Evolutionary conservation across 2,113 vertebrate genomes (phyloP), one percentile per base, ranked within the genome.

Genomic region (Condylura cristata): DNA sequence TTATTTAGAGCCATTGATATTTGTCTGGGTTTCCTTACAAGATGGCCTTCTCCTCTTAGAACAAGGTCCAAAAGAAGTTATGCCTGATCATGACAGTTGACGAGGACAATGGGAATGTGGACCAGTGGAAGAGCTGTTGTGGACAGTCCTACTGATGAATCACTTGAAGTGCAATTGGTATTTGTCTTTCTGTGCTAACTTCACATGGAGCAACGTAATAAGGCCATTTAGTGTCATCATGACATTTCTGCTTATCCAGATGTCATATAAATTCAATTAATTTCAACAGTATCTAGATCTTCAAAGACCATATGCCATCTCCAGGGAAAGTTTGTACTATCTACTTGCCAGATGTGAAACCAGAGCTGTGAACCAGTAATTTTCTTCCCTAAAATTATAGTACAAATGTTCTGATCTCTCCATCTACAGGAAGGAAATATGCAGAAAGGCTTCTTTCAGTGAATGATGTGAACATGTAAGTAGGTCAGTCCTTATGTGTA

Each of bases 261-360:
- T 96, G 89, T 93, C 85, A 74, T 53, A 72, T 60, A 94, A 94
- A 94, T 96, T 85, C 66, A 95, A 94, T 96, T 97, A 89, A 89
- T 89, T 87, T 87, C 34, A 86, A 86, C 65, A 72, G 48, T 81
- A 53, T 75, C 46, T 75, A 65, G 34, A 44, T 90, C 91, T 95
- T 97, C 94, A 81, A 80, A 91, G 71, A 89, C 53, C 95, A 96
- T 87, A 91, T 94, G 89, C 48, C 81, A 3, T 78, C 89, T 96
- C 95, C 58, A 39, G 86, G 93, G 91, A 95, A 75, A 85, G 18
- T 34, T 28, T 84, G 30, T 93, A 48, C 28, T 78, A 81, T 70
- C 46, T 68, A 58, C 41, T 76, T 84, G 17, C 84, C 95, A 97
- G 89, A 87, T 96, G 94, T 91, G 79, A 81, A 93, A 78, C 11